phyloP scores from a whole-genome alignment of 1,140 invertebrate genomes.

The Drosophila persimilis region DNA sequence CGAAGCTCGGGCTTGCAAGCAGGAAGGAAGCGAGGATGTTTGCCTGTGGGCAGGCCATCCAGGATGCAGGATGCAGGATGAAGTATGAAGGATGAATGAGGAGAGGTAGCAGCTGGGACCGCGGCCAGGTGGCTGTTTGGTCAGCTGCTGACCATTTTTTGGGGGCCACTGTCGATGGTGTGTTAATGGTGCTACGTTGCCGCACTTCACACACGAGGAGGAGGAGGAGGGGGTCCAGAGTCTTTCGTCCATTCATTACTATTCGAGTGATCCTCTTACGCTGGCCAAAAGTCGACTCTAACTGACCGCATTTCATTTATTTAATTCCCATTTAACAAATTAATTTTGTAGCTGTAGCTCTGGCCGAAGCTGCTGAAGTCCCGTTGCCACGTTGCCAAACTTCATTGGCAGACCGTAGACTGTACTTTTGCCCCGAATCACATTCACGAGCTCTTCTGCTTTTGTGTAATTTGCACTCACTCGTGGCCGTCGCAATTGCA shows the following conservation, averaged over 20 bases:
- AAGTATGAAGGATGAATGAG: neutral
- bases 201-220: constrained; percentile 19
- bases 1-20: constrained; percentile 30
- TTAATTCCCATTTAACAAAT: constrained; percentile 56
- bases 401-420: constrained; percentile 37
- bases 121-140: constrained; percentile 45
- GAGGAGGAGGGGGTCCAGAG: neutral
- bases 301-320: constrained; percentile 50
- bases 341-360: constrained; percentile 44
- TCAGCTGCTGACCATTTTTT: constrained; percentile 35
- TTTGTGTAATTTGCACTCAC: constrained; percentile 26
- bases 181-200: constrained; percentile 50
- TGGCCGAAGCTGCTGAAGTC: neutral
- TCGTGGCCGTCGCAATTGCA: constrained; percentile 34
- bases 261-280: constrained; percentile 3
- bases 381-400: constrained; percentile 68
- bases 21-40: constrained; percentile 58
- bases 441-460: constrained; percentile 12
- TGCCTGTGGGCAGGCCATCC: constrained; percentile 50
- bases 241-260: constrained; percentile 6
- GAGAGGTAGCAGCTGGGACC: neutral
- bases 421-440: constrained; percentile 47
- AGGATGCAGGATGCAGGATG: neutral
- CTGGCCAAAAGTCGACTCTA: constrained; percentile 9
- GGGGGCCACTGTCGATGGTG: constrained; percentile 38